A percentile compares a stretch with the other conserved stretches of the same genome.
phyloP scores from a whole-genome alignment of 2,888 invertebrate genomes.

The Yponomeuta sedellus region DNA sequence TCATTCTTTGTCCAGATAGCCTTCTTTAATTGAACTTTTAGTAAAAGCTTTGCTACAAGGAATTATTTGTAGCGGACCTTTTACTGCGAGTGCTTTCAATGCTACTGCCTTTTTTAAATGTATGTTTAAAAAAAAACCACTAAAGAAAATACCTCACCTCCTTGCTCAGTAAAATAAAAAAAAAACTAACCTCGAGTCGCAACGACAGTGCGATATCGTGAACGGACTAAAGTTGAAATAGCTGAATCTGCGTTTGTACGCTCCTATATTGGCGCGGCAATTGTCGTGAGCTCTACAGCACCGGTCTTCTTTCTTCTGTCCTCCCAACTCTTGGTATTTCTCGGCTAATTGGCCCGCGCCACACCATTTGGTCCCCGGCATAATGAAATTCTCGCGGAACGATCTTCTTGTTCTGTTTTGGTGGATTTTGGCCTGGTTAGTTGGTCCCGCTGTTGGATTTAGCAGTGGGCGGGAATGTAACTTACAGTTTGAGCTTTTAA shows the following conservation, averaged over 20 bases:
- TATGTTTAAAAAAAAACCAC: background rate
- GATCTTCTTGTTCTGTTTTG: constrained; percentile 61
- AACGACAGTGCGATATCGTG: constrained; percentile 85
- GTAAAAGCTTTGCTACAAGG: no score
- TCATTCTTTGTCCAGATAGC: no score
- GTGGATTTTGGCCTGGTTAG: constrained; percentile 12
- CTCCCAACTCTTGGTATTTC: constrained; percentile 78
- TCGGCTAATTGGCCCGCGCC: constrained; percentile 78
- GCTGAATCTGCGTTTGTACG: constrained; percentile 77
- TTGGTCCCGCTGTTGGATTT: background rate
- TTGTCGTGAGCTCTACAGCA: constrained; percentile 87
- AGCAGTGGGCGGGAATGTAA: background rate
- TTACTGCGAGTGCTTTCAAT: no score
- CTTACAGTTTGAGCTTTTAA: constrained; percentile 10
- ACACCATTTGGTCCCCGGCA: constrained; percentile 86
- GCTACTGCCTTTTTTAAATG: no score
- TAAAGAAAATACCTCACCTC: constrained; percentile 8
- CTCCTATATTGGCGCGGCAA: constrained; percentile 79
- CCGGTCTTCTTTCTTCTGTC: constrained; percentile 72
- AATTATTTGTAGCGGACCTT: no score
- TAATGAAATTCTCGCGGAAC: constrained; percentile 73
- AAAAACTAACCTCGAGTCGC: constrained; percentile 83
- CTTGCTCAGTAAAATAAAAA: constrained; percentile 24
- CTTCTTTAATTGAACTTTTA: no score
- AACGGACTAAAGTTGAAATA: constrained; percentile 82